Evolutionary conservation across 2,797 vertebrate genomes (phyloP).

Genomic region (Hemibagrus guttatus): DNA sequence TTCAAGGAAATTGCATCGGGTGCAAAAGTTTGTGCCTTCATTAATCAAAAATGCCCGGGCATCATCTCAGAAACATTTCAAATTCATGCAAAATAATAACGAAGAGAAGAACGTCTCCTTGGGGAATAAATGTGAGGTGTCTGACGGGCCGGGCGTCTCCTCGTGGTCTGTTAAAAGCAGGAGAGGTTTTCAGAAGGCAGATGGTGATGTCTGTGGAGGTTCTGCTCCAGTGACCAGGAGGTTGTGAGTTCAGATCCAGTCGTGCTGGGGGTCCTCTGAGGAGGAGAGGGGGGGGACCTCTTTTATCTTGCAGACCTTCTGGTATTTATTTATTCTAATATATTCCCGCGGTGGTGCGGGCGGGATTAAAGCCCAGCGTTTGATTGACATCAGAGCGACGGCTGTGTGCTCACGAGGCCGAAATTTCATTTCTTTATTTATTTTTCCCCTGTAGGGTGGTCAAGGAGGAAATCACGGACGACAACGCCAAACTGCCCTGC

Average conservation of each 20-base stretch:
- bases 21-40: not conserved
- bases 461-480: constrained; percentile 87
- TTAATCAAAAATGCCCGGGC: not conserved
- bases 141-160: not conserved
- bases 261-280: not conserved
- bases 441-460: constrained; percentile 72
- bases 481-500: constrained; percentile 95
- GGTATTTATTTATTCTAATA: constrained; percentile 48
- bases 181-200: not conserved
- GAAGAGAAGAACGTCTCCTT: not conserved
- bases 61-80: not conserved
- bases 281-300: not conserved
- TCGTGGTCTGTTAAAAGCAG: not conserved
- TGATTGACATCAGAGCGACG: constrained; percentile 20
- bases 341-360: constrained; percentile 27
- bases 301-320: constrained; percentile 25
- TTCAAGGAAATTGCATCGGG: not conserved
- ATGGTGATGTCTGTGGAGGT: not conserved
- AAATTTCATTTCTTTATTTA: not conserved
- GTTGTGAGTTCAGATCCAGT: not conserved
- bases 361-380: constrained; percentile 33
- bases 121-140: not conserved
- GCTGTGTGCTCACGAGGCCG: not conserved
- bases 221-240: not conserved
- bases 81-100: not conserved